These are phyloP conservation scores for Huso huso DNA, from an alignment of 2,797 vertebrate genomes.

Conservation along the genomic window DNA sequence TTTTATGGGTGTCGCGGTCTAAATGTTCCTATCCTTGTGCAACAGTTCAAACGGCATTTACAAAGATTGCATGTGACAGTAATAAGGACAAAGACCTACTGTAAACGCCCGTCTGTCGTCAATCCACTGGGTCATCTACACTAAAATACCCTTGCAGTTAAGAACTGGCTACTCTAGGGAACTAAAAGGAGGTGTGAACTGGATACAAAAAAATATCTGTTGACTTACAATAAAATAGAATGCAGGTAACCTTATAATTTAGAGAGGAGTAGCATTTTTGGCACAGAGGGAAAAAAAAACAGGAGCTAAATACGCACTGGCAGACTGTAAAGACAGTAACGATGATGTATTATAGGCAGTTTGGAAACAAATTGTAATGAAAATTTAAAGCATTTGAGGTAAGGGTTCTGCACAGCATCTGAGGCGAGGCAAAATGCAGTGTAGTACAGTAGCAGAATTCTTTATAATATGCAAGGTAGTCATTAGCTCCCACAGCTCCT, in stretches of 20 bases:
- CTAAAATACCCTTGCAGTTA: background rate
- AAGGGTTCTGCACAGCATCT: too few species aligned
- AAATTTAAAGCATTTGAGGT: background rate
- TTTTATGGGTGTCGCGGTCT: too few species aligned
- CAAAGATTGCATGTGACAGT: too few species aligned
- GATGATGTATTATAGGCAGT: background rate
- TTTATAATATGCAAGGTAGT: too few species aligned
- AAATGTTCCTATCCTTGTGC: too few species aligned
- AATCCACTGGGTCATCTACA: too few species aligned
- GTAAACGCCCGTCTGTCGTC: too few species aligned
- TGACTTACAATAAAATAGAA: background rate
- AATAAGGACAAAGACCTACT: too few species aligned
- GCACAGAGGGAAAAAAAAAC: background rate
- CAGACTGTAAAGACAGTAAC: background rate
- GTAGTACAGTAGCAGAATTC: too few species aligned
- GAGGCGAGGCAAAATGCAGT: too few species aligned
- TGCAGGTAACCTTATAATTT: background rate
- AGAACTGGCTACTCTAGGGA: conserved; percentile 21
- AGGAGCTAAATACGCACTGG: background rate
- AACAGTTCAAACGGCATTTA: too few species aligned
- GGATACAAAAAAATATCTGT: background rate
- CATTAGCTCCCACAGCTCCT: too few species aligned
- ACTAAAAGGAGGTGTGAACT: conserved; percentile 29
- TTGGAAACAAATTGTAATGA: background rate
- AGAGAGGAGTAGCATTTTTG: background rate